phyloP scores from a whole-genome alignment of 2,888 invertebrate species.

The Pseudococcus longispinus region DNA sequence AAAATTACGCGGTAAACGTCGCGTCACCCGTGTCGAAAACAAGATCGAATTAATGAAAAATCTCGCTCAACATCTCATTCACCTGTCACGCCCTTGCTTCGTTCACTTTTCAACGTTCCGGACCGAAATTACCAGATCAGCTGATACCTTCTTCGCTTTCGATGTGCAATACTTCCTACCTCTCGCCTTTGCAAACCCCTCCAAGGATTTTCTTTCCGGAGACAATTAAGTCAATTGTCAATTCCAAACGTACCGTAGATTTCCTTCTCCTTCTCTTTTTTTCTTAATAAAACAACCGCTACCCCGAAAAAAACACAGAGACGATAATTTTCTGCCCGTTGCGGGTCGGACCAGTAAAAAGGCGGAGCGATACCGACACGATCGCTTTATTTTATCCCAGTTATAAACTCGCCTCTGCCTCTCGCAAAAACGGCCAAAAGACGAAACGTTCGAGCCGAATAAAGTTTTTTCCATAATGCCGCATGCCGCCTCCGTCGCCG shows the following conservation, averaged over 20 bases:
- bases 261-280: background rate
- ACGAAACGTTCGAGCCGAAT: background rate
- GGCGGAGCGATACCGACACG: background rate
- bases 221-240: constrained; percentile 8
- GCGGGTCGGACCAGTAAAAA: background rate
- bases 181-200: background rate
- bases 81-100: background rate
- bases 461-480: constrained; percentile 8
- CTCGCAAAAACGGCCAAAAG: background rate
- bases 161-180: background rate
- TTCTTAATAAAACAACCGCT: constrained; percentile 14
- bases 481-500: background rate
- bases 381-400: constrained; percentile 3
- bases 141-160: background rate
- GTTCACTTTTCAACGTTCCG: background rate
- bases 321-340: background rate
- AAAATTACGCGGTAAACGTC: background rate
- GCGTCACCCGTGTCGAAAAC: background rate
- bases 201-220: background rate
- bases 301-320: background rate
- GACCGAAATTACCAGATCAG: background rate
- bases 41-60: constrained; percentile 9
- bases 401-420: constrained; percentile 10
- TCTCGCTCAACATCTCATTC: background rate
- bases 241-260: background rate